A percentile compares a stretch with the other conserved stretches of the same genome.
Conservation (phyloP, 35 echinoderm and acorn worm genomes). For the Nesometra sesokonis region DNA sequence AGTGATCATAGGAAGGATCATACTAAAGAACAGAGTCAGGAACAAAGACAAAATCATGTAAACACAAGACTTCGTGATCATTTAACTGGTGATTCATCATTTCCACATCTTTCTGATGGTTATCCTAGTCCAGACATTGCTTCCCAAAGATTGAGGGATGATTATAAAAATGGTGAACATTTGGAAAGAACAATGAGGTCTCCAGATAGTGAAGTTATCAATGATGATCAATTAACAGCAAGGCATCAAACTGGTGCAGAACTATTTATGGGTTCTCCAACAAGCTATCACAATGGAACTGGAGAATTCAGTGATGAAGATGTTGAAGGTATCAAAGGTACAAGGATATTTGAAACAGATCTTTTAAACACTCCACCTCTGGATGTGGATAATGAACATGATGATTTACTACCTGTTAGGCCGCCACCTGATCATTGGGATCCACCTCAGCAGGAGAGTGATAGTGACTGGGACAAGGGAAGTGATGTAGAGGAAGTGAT, state of each 20-base stretch:
- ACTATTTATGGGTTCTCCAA: neutral
- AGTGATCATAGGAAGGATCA: too few species aligned
- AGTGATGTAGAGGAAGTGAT: constrained; percentile 39
- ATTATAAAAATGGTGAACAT: neutral
- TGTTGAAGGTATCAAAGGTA: neutral
- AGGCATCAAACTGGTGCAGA: neutral
- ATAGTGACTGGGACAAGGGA: constrained; percentile 9
- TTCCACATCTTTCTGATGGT: neutral
- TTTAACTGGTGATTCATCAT: neutral
- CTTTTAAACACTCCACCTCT: neutral
- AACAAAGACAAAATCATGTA: too few species aligned
- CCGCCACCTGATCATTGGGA: neutral
- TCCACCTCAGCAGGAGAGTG: neutral
- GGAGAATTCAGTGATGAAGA: neutral
- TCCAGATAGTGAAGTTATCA: too few species aligned
- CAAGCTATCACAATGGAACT: neutral
- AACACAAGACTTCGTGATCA: too few species aligned
- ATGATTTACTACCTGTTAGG: neutral
- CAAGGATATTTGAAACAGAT: neutral
- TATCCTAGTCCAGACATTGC: neutral
- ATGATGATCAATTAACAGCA: neutral
- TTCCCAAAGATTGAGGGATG: neutral
- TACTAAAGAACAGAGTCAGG: too few species aligned
- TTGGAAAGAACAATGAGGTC: too few species aligned
- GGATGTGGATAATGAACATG: neutral